Base-by-base conservation (phyloP, 2,113 vertebrate genomes). In the Sitta europaea region DNA sequence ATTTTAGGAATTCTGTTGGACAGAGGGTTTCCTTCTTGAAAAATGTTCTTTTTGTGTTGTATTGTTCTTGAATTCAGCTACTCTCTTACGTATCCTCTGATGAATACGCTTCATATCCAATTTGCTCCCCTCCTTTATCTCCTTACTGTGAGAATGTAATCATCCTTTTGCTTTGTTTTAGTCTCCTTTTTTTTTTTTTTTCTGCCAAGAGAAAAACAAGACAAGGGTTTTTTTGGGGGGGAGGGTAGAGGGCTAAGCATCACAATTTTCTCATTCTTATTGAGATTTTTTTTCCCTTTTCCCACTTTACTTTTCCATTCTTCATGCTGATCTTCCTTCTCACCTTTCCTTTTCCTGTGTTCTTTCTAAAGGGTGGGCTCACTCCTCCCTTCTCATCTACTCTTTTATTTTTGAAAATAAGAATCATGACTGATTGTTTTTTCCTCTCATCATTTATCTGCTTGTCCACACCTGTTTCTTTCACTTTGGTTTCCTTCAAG, bases 391-490 rank as follows among this genome's bases (percentile, higher is more conserved):
- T 93, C 86, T 88, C 90, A 77, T 90, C 72, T 66, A 29, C 82
- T 91, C 91, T 96, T 36, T 94, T 88, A 95, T 90, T 96, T 90
- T 86, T 83, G 54, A 94, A 96, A 96, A 67, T 83, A 80, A 87
- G 94, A 91, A 68, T 36, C 91, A 61, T 91, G 91, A 91, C 74
- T 50, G 80, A 61, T 87, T 92, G 54, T 38, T 87, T 81, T 89
- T 78, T 67, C 45, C 51, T 58, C n/a, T 73, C 71, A 36, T 68
- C 50, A 3, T 93, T 91, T 92, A 79, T 76, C 88, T 90, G 9
- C 92, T 71, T 90, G 88, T 86, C 92, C 83, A 67, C 96, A 94
- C 94, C 92, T 96, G 94, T 81, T 94, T 86, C 93, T 95, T 96
- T 95, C 92, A 77, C 75, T 92, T 91, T 59, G 55, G 38, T 80